phyloP scores from a whole-genome alignment of 2,113 vertebrate species.

The Eira barbara region DNA sequence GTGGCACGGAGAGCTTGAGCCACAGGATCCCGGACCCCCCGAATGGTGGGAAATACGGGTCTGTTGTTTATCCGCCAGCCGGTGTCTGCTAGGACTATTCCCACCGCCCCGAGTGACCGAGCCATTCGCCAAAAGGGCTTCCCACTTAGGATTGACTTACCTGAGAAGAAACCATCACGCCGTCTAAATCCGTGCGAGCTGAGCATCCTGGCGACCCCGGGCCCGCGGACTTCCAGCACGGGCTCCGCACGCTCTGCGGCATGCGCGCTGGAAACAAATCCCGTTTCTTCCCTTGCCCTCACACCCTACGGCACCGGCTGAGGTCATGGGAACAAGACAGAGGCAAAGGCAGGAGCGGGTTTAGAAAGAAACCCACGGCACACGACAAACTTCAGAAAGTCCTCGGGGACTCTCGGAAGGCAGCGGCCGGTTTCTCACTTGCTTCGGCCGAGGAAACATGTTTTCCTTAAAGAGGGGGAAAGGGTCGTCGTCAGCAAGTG shows the following conservation, averaged over 20 bases:
- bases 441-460: neutral
- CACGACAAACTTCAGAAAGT: neutral
- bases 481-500: neutral
- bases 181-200: accelerated
- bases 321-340: neutral
- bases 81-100: accelerated
- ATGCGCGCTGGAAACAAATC: neutral
- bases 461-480: neutral
- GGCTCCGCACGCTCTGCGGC: neutral
- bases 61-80: too few species aligned
- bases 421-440: neutral
- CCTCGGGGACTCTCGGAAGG: neutral
- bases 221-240: neutral
- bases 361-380: too few species aligned
- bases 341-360: neutral
- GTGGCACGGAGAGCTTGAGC: neutral
- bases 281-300: neutral
- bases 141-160: accelerated
- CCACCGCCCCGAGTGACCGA: neutral
- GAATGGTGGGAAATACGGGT: accelerated
- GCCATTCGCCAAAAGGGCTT: neutral
- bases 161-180: accelerated
- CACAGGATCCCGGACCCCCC: too few species aligned
- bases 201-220: neutral
- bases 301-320: neutral